Percentiles rank a stretch among this genome's conserved stretches.
Evolutionary conservation across 2,113 vertebrate genomes (phyloP).

Genomic region (Cacatua alba): DNA sequence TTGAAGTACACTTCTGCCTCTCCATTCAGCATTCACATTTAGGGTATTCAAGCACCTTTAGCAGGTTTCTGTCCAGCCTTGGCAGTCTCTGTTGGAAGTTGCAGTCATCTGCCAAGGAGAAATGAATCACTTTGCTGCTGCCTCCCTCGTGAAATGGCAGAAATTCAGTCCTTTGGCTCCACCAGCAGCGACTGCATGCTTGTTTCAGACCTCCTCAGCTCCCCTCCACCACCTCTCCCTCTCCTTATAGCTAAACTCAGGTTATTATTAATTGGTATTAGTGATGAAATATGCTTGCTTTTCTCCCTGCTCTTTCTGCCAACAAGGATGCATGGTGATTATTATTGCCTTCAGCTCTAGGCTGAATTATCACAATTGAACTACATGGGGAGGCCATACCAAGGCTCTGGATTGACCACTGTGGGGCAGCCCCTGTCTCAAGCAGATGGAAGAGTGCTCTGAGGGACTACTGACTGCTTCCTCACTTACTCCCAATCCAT

Average conservation of each 20-base stretch:
- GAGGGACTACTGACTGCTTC: neutral
- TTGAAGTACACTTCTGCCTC: neutral
- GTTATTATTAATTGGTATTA: neutral
- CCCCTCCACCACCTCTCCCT: neutral
- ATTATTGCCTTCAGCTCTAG: neutral
- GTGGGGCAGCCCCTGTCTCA: neutral
- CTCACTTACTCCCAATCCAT: neutral
- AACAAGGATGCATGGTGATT: neutral
- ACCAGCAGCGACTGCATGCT: neutral
- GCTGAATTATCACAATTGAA: neutral
- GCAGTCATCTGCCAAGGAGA: conserved; percentile 21
- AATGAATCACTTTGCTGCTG: conserved; percentile 45
- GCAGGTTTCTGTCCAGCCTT: neutral
- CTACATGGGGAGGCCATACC: accelerated
- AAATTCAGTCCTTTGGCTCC: neutral
- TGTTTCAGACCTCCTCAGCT: neutral
- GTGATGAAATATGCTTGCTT: neutral
- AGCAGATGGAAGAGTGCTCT: neutral
- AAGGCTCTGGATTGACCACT: accelerated
- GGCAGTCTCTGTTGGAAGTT: conserved; percentile 1
- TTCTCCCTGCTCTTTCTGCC: neutral
- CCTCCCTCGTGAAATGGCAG: neutral
- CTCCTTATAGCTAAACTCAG: neutral
- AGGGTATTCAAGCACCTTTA: conserved; percentile 9
- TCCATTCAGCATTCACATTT: neutral